A percentile compares a stretch with the other conserved stretches of the same genome.
Evolutionary conservation across 23 tunicate species (phyloP).

Genomic region (Aplidium turbinatum): DNA sequence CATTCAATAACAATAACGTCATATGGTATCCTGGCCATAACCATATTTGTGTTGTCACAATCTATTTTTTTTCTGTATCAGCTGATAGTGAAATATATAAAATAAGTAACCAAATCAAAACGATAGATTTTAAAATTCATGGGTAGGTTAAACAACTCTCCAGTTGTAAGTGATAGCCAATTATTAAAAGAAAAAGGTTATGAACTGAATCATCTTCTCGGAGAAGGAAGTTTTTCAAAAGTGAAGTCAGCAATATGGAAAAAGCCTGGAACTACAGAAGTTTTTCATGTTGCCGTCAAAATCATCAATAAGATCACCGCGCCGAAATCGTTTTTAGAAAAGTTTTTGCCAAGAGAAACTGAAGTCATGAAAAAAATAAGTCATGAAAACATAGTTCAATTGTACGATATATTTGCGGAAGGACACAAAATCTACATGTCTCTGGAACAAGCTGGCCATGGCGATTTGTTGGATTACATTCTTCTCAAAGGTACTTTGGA

Average conservation of each 20-base stretch:
- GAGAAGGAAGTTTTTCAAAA: constrained; percentile 75
- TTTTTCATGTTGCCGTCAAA: constrained; percentile 53
- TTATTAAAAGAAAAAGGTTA: constrained; percentile 49
- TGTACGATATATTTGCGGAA: constrained; percentile 54
- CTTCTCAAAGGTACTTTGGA: constrained; percentile 48
- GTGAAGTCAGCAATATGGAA: constrained; percentile 75
- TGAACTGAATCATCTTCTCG: constrained; percentile 33
- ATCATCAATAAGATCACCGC: constrained; percentile 70
- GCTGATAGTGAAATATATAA: too few relatives aligned
- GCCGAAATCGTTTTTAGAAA: constrained; percentile 53
- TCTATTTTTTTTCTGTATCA: constrained; percentile 49
- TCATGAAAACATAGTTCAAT: constrained; percentile 55
- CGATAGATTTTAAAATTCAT: too few relatives aligned
- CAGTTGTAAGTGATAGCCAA: constrained; percentile 26
- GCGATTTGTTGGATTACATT: constrained; percentile 62
- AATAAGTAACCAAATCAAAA: too few relatives aligned
- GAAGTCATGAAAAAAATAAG: constrained; percentile 34
- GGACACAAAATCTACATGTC: constrained; percentile 62
- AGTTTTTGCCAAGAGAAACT: constrained; percentile 73
- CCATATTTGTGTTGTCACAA: too few relatives aligned
- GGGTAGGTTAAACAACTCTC: too few relatives aligned
- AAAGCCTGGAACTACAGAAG: constrained; percentile 18
- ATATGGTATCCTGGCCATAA: too few relatives aligned
- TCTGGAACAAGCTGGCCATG: constrained; percentile 57
- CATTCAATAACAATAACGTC: too few relatives aligned